A percentile compares a stretch with the other conserved stretches of the same genome.
phyloP scores from a whole-genome alignment of 1,140 invertebrate species.

The Coptotermes formosanus region DNA sequence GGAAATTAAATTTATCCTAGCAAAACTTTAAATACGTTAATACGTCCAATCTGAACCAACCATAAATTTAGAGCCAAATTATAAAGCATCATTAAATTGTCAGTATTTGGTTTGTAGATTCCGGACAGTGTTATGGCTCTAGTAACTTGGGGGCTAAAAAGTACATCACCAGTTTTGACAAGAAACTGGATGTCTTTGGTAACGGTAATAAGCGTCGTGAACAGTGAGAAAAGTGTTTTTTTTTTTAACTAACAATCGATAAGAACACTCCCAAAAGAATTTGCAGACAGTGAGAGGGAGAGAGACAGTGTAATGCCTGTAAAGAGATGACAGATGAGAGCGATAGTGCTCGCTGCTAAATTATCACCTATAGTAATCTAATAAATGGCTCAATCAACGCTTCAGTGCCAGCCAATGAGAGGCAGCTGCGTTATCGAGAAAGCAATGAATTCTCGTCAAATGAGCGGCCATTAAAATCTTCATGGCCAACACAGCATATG shows the following conservation, averaged over 20 bases:
- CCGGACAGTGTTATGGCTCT: background rate
- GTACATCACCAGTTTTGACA: background rate
- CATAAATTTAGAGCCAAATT: background rate
- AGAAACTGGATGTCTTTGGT: background rate
- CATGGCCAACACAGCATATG: constrained; percentile 6
- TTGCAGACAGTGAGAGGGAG: background rate
- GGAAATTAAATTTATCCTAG: too few species aligned
- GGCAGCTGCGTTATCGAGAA: constrained; percentile 17
- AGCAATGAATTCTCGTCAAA: constrained; percentile 26
- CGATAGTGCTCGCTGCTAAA: background rate
- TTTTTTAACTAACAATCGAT: background rate
- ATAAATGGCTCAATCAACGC: constrained; percentile 18
- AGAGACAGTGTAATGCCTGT: background rate
- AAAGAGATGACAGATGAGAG: background rate
- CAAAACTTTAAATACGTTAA: too few species aligned
- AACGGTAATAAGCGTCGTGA: background rate
- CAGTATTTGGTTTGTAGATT: constrained; percentile 7
- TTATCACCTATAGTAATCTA: constrained; percentile 14
- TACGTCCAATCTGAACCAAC: background rate
- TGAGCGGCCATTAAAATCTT: constrained; percentile 24
- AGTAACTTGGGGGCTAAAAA: background rate
- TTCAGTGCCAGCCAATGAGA: constrained; percentile 17
- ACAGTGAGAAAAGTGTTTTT: background rate
- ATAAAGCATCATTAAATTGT: background rate
- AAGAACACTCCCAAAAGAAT: background rate